A percentile compares a stretch with the other conserved stretches of the same genome.
phyloP scores from a whole-genome alignment of 1,140 invertebrate species.

The Steinernema khuongi region DNA sequence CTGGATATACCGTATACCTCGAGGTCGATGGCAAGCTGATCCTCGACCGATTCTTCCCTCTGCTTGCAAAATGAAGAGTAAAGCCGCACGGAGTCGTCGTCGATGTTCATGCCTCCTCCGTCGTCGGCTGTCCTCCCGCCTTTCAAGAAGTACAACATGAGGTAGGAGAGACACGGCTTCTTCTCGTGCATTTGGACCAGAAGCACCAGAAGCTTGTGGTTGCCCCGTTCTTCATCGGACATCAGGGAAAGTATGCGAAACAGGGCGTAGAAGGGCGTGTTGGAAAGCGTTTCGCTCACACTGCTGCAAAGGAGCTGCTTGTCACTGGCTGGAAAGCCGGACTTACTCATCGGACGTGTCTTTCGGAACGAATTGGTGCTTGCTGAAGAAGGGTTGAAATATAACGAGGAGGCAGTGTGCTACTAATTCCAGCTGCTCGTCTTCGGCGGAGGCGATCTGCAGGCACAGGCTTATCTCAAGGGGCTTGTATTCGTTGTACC shows the following conservation, averaged over 20 bases:
- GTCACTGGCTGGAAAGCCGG: background rate
- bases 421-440: background rate
- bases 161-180: background rate
- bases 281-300: background rate
- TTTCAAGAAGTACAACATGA: constrained; percentile 1
- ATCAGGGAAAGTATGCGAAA: background rate
- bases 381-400: background rate
- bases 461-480: background rate
- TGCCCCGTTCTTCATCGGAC: background rate
- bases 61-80: background rate
- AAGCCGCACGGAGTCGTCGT: background rate
- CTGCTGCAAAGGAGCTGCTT: background rate
- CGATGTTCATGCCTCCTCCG: background rate
- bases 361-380: background rate
- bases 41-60: background rate
- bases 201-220: background rate
- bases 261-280: background rate
- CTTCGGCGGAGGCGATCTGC: background rate
- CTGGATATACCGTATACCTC: background rate
- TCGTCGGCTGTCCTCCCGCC: background rate
- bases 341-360: background rate
- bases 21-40: background rate
- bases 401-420: background rate
- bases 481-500: background rate
- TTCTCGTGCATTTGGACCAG: background rate